Evolutionary conservation across 2,888 invertebrate genomes (phyloP).

Genomic region (Lasius platythorax): DNA sequence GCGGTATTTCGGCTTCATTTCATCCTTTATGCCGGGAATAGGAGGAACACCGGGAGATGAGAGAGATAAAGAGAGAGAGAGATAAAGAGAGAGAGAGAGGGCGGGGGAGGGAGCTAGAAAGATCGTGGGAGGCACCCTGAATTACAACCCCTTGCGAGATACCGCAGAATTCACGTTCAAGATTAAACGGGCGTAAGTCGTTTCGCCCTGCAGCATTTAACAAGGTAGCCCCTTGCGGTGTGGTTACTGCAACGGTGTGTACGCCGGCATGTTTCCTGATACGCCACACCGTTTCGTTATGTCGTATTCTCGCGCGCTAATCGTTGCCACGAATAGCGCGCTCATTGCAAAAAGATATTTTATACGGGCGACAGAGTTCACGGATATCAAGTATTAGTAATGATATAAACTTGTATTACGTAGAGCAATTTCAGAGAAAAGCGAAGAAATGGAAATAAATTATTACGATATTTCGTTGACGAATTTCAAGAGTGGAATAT

Average conservation of each 20-base stretch:
- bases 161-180: slow-evolving; percentile 84
- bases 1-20: slow-evolving; percentile 84
- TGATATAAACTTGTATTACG: background rate
- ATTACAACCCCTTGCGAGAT: slow-evolving; percentile 85
- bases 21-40: slow-evolving; percentile 80
- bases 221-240: slow-evolving; percentile 72
- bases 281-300: slow-evolving; percentile 45
- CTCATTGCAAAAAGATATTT: background rate
- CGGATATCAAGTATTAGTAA: background rate
- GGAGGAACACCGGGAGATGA: slow-evolving; percentile 62
- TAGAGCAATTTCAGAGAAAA: background rate
- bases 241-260: slow-evolving; percentile 12
- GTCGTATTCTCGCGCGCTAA: slow-evolving; percentile 4
- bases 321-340: background rate
- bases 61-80: background rate
- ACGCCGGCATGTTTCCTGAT: slow-evolving; percentile 50
- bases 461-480: background rate
- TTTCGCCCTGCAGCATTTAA: slow-evolving; percentile 78
- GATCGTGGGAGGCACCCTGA: slow-evolving; percentile 75
- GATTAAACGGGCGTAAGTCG: slow-evolving; percentile 85
- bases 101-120: slow-evolving; percentile 20
- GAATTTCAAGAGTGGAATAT: background rate
- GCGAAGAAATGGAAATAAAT: background rate
- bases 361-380: background rate
- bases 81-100: background rate